A percentile compares a stretch with the other conserved stretches of the same genome.
Conservation (phyloP, 2,797 vertebrate species). For the Heteromormyrus szaboi region DNA sequence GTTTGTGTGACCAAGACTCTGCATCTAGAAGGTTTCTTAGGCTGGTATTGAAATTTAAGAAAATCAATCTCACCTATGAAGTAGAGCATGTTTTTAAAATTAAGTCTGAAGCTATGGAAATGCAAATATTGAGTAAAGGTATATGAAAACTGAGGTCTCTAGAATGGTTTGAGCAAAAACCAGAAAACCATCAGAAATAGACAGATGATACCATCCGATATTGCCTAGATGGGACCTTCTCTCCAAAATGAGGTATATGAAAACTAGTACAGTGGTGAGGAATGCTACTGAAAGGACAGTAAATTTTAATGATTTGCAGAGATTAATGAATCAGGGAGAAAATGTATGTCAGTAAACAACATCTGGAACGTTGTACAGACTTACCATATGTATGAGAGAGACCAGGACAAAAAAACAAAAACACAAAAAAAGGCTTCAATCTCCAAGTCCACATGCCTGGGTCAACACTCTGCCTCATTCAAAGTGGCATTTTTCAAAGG, state of each 20-base stretch:
- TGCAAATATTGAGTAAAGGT: background rate
- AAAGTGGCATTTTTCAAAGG: background rate
- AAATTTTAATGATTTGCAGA: background rate
- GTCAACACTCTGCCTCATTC: background rate
- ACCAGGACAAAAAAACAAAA: background rate
- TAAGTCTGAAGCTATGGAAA: background rate
- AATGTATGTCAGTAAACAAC: slow-evolving; percentile 10
- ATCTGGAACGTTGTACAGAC: background rate
- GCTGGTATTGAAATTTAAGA: background rate
- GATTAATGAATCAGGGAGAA: background rate
- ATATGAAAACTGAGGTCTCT: background rate
- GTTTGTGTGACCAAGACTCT: background rate
- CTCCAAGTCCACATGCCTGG: background rate
- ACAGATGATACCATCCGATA: background rate
- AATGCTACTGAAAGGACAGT: background rate
- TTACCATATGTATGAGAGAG: background rate
- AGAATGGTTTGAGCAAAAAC: background rate
- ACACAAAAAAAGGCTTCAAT: background rate
- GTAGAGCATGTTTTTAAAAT: background rate
- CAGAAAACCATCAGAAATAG: background rate
- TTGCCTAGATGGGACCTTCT: background rate
- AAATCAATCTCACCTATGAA: background rate
- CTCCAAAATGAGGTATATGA: background rate
- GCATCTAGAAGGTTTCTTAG: background rate
- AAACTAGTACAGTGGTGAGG: background rate